Conservation (phyloP, 2,888 invertebrate species). For the Sinotaia quadrata region DNA sequence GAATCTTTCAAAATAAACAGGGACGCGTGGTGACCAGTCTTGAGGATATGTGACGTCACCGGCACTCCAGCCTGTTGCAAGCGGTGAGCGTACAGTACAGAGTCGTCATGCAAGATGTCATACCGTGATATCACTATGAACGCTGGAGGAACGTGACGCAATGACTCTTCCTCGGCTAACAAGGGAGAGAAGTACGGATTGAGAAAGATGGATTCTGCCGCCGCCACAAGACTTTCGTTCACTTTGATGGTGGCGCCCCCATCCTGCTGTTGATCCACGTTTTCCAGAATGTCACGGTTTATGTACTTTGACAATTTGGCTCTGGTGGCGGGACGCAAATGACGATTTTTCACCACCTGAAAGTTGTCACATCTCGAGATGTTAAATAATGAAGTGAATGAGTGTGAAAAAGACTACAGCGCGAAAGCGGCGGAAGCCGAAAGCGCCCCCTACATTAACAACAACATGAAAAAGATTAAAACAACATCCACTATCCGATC, state of each 20-base stretch:
- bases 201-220: background rate
- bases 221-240: conserved; percentile 7
- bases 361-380: too few species aligned
- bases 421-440: too few species aligned
- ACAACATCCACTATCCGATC: too few species aligned
- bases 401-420: too few species aligned
- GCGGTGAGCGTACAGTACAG: conserved; percentile 15
- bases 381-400: too few species aligned
- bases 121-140: conserved; percentile 12
- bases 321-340: conserved; percentile 12
- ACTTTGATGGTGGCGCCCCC: background rate
- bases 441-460: too few species aligned
- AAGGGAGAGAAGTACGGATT: conserved; percentile 27
- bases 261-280: background rate
- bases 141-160: conserved; percentile 17
- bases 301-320: conserved; percentile 14
- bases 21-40: conserved; percentile 20
- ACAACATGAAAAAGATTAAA: too few species aligned
- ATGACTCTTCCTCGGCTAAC: conserved; percentile 13
- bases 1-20: too few species aligned
- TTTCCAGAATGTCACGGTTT: background rate
- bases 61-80: conserved; percentile 13
- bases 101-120: conserved; percentile 27
- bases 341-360: background rate
- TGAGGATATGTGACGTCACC: background rate